Base-by-base conservation (phyloP, 2,797 vertebrate genomes). In the Oreonectes daqikongensis region DNA sequence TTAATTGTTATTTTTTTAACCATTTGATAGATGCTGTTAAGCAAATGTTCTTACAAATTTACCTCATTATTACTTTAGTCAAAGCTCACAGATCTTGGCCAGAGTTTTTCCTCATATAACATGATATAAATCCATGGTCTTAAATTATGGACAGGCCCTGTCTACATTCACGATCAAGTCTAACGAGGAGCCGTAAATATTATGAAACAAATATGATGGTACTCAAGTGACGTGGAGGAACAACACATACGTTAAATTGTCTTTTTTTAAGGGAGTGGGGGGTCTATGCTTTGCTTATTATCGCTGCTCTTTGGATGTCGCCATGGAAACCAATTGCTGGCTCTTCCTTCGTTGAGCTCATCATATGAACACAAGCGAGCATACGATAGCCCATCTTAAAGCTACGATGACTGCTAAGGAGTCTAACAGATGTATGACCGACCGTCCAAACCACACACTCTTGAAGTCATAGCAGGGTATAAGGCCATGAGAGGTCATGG, bases 271-370 rank as follows among this genome's bases (percentile, higher is more conserved):
- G 50, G 50, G 71, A 70, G 57, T 61, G 64, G 79, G 69, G 32
- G 74, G 70, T 77, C 69, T 57, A 68, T 77, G 66, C 52, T 68
- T 75, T 76, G 81, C 69, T 73, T 78, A 78, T 83, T 85, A 83
- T 83, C 75, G 12, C 55, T 75, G 53, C 67, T 83, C 80, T 80
- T 81, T 78, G 75, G 68, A 60, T 52, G 84, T 85, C 84, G 78
- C 84, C 80, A 85, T 85, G 84, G 84, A 83, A 85, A 85, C 82
- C 81, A 75, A 65, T 81, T 78, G 77, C 77, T 77, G 79, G 71
- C 78, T 80, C 63, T 79, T 75, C 63, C 77, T 75, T 81, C 71
- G 65, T 78, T n/a, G 40, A 75, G 80, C 75, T 79, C 73, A 75
- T 84, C 74, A 77, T 80, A 75, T 67, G 61, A 78, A 78, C 66